Evolutionary conservation across 2,113 vertebrate species (phyloP), one percentile per base, ranked within the genome.

Genomic region (Coregonus clupeaformis): DNA sequence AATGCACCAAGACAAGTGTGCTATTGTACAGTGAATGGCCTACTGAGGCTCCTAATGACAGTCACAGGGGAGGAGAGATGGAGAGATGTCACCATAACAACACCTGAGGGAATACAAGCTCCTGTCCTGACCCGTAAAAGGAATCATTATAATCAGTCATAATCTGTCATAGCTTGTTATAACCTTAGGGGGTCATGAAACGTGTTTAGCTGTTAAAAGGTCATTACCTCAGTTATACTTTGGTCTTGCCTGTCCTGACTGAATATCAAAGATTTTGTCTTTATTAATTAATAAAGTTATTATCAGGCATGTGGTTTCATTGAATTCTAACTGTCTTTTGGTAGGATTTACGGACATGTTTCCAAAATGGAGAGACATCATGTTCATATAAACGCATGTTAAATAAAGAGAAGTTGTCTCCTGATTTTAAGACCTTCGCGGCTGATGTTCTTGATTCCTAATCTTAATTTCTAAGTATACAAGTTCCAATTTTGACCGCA

Each of bases 1-100:
- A 60, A 52, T 57, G 29, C 63, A 62, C 67, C 62, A 69, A 71
- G 59, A 71, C 68, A 71, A 60, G 52, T 14, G 25, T 6, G 11
- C 27, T 71, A 49, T 49, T 71, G 68, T 65, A 52, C 45, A 52
- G 29, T 36, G 29, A 18, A 6, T 36, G 30, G 12, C 24, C 49
- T 20, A 74, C 45, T 20, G n/a, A 67, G 45, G 47, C 36, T 29
- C 25, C 45, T 55, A n/a, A 25, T 60, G 6, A 22, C 57, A 14
- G 42, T 47, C 29, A 45, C 11, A 22, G 57, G 6, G 7, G 30
- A 66, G n/a, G n/a, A n/a, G n/a, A n/a, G n/a, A n/a, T n/a, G 11
- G 18, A 24, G 20, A 18, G 57, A 72, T 20, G 24, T 24, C 45
- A 52, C 49, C 6, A 49, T 18, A 7, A 49, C 22, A 73, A 16